These are phyloP conservation scores for Orthonyx spaldingii DNA, from an alignment of 2,113 vertebrate species.

Conservation along the genomic window DNA sequence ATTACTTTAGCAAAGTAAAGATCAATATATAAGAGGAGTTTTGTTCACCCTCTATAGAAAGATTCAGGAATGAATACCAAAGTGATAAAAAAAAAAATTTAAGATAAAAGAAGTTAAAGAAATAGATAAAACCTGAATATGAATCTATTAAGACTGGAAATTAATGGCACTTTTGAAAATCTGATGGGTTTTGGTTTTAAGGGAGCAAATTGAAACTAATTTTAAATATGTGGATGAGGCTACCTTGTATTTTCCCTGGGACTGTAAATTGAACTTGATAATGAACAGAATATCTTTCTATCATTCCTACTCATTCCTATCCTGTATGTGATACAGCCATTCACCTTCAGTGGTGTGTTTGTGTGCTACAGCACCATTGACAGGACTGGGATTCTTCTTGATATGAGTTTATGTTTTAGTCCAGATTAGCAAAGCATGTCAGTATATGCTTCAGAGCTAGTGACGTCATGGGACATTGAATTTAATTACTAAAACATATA, in stretches of 20 bases:
- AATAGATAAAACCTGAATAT: not conserved
- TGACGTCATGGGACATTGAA: not conserved
- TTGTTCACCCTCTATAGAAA: not conserved
- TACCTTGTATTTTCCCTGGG: not conserved
- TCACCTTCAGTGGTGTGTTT: not conserved
- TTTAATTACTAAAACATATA: not conserved
- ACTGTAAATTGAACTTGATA: not conserved
- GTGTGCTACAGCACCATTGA: not conserved
- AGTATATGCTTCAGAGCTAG: not conserved
- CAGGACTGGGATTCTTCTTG: not conserved
- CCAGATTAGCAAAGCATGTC: not conserved
- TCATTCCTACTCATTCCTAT: fast-evolving
- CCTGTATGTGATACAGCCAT: not conserved
- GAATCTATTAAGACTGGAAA: not conserved
- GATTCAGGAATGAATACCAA: not conserved
- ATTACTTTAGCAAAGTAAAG: not conserved
- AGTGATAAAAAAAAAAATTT: not conserved
- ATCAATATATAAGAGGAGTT: not conserved
- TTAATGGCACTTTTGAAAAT: not conserved
- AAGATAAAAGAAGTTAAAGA: not conserved
- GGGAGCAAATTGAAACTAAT: not conserved
- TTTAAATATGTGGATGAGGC: not conserved
- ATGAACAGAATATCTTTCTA: not conserved
- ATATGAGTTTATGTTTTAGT: not conserved
- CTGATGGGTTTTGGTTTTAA: not conserved